These are phyloP conservation scores for Xerus rutilus DNA, from an alignment of 2,797 vertebrate species.

Conservation along the genomic window DNA sequence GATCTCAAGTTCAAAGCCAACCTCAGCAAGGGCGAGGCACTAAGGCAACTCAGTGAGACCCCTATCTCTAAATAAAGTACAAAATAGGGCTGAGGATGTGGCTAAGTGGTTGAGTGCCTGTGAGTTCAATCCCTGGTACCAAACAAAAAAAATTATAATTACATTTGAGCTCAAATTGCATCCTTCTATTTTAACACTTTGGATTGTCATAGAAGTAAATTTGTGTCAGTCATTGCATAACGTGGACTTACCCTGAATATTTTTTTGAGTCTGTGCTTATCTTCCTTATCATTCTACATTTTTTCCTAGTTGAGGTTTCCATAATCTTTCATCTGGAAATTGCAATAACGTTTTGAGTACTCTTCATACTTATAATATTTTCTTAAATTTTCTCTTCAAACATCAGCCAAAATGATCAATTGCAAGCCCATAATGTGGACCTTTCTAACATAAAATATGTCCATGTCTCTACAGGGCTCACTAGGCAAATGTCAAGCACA, in stretches of 20 bases:
- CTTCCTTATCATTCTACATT: neutral
- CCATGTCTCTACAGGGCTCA: neutral
- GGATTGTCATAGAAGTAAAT: neutral
- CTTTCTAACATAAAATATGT: neutral
- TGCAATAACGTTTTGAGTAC: neutral
- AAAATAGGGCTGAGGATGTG: no score
- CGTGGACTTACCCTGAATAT: neutral
- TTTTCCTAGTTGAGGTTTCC: neutral
- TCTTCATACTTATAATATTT: neutral
- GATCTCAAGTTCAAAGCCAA: no score
- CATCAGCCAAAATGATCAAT: neutral
- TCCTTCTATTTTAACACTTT: neutral
- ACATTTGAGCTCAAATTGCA: neutral
- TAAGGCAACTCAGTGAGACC: no score
- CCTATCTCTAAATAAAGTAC: no score
- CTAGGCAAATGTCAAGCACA: neutral
- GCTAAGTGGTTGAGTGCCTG: no score
- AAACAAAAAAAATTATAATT: neutral
- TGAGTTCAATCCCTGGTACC: no score
- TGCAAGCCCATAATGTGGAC: neutral
- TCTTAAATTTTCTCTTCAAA: neutral
- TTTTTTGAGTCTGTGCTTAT: neutral
- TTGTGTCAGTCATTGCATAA: neutral
- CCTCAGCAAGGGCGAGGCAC: no score
- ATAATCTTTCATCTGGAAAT: neutral